Base-by-base conservation (phyloP, 2,888 invertebrate species). In the Stratiomys singularior region DNA sequence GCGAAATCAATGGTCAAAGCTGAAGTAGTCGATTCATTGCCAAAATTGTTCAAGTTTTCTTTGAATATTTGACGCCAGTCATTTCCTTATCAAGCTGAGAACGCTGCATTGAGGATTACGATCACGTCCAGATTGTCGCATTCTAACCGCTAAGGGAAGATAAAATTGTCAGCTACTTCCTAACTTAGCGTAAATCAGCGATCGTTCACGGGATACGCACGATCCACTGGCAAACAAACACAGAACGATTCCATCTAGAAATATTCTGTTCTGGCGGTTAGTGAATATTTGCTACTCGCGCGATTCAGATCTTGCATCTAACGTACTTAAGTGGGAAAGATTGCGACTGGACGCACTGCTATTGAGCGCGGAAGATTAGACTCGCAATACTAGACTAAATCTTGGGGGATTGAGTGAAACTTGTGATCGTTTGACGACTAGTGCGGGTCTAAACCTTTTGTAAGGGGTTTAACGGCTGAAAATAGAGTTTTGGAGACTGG, bases 401-500 rank as follows among this genome's bases (percentile, higher is more conserved):
- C 30, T 69, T n/a, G 47, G 69, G 13, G 25, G 23, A 1, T 46
- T 69, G 18, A n/a, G 37, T 1, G 69, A 69, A 69, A 46, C 69
- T 69, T 47, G 9, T 9, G 37, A 37, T 37, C 69, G 23, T 11
- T 69, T 4, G 28, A 11, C 28, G 30, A 15, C n/a, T 69, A 69
- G 69, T 69, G 3, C n/a, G 25, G 46, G 5, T 47, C 15, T 47
- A 15, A 69, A 69, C 69, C 69, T 25, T 69, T 47, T 47, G n/a
- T 60, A 25, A 15, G 11, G 23, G 15, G 60, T 69, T 69, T 13
- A 25, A 21, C 21, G 15, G 15, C 21, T 13, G 9, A 64, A n/a
- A 64, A 28, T 0, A 2, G 30, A 2, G 5, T 37, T 9, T 1
- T 72, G 56, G 72, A 72, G 56, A 56, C 18, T 28, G 11, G 30